Percentiles rank a stretch among this genome's conserved stretches.
Evolutionary conservation across 2,888 invertebrate species (phyloP).

Genomic region (Tetrapedia diversipes): DNA sequence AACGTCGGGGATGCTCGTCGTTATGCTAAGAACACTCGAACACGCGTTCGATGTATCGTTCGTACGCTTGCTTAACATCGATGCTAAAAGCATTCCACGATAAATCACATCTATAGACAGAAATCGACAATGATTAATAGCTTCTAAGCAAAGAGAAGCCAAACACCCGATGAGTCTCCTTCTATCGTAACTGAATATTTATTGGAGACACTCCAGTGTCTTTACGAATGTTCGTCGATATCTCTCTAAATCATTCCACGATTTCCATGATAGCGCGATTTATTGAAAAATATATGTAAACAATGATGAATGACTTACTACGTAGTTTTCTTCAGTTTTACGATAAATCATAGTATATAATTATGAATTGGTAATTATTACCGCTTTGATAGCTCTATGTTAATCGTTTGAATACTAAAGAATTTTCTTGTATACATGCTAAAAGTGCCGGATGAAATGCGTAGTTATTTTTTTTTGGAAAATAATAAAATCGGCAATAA

Average conservation of each 20-base stretch:
- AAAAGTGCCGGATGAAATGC: no score
- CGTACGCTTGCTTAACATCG: background rate
- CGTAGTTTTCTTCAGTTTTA: background rate
- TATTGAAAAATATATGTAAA: no score
- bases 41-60: conserved; percentile 1
- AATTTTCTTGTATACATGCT: no score
- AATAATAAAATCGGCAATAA: no score
- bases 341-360: no score
- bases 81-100: conserved; percentile 36
- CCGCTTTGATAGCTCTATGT: no score
- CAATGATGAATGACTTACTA: background rate
- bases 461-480: no score
- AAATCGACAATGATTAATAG: background rate
- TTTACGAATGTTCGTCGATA: background rate
- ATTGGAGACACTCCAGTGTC: background rate
- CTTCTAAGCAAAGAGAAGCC: background rate
- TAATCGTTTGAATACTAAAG: no score
- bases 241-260: background rate
- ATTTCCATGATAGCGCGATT: no score
- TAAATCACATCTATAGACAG: conserved; percentile 2
- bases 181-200: background rate
- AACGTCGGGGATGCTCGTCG: background rate
- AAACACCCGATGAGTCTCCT: background rate
- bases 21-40: background rate
- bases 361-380: no score